phyloP scores from a whole-genome alignment of 2,888 invertebrate species.

The Coremacera marginata region DNA sequence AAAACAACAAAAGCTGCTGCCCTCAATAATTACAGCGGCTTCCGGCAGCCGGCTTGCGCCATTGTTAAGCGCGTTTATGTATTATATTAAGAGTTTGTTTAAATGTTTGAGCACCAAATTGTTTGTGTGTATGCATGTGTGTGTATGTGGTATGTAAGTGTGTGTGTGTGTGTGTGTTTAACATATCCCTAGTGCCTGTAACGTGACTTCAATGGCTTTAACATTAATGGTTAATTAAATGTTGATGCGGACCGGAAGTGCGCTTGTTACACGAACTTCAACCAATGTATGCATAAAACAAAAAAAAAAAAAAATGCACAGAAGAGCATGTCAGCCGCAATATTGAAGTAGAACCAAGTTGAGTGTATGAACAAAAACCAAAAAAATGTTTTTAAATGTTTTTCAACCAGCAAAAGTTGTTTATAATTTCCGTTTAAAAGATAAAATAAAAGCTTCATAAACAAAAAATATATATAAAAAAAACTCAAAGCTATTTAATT shows the following conservation, averaged over 20 bases:
- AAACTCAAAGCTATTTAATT: too few relatives aligned
- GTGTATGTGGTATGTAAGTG: not conserved
- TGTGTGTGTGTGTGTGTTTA: not conserved
- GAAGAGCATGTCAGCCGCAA: too few relatives aligned
- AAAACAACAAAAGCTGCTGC: not conserved
- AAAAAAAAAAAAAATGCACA: too few relatives aligned
- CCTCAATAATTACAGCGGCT: conserved; percentile 3
- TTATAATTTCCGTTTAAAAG: too few relatives aligned
- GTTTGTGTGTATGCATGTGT: not conserved
- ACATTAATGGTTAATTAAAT: conserved; percentile 31
- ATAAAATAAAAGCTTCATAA: too few relatives aligned
- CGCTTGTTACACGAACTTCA: conserved; percentile 17
- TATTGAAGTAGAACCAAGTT: too few relatives aligned
- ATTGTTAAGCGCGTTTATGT: not conserved
- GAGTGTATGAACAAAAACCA: too few relatives aligned
- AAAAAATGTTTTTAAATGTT: too few relatives aligned
- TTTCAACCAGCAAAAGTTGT: too few relatives aligned
- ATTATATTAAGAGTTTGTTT: too few relatives aligned
- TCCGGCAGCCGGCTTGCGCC: not conserved
- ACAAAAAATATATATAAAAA: too few relatives aligned
- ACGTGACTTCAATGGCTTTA: not conserved
- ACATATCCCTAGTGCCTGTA: not conserved
- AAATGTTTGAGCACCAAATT: not conserved
- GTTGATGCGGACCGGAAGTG: conserved; percentile 24
- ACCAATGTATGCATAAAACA: not conserved